phyloP scores from a whole-genome alignment of 2,113 vertebrate species.

The Lanius ludovicianus region DNA sequence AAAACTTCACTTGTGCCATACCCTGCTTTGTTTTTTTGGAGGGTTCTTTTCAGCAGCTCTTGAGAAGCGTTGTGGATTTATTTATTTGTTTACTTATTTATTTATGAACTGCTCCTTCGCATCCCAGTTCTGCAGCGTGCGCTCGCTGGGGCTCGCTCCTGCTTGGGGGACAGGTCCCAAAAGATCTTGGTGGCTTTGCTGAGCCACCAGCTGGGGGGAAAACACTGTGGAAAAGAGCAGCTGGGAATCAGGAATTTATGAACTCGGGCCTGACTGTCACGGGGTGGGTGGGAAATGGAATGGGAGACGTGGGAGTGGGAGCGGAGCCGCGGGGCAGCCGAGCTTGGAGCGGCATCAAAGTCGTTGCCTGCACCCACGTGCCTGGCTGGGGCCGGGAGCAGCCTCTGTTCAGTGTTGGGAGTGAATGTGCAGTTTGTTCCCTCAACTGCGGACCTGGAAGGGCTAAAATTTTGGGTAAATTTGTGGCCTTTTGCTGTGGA shows the following conservation, averaged over 20 bases:
- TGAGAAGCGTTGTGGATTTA: neutral
- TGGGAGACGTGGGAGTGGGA: neutral
- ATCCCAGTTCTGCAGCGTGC: neutral
- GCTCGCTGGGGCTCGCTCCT: neutral
- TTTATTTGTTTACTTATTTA: conserved; percentile 26
- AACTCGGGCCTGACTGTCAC: neutral
- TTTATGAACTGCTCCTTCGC: neutral
- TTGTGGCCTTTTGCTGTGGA: conserved; percentile 32
- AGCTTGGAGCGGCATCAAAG: conserved; percentile 1
- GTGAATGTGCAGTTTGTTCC: neutral
- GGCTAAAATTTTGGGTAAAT: neutral
- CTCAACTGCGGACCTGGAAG: neutral
- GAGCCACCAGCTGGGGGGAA: neutral
- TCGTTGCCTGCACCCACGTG: neutral
- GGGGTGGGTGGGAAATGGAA: neutral
- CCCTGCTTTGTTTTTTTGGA: neutral
- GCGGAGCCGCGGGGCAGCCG: neutral
- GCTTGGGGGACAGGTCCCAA: neutral
- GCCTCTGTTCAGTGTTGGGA: neutral
- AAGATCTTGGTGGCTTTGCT: neutral
- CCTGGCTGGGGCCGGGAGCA: neutral
- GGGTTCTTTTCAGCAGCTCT: neutral
- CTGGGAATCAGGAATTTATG: neutral
- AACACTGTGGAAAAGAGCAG: neutral
- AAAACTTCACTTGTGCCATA: neutral